These are phyloP conservation scores for Nycteola revayana DNA, from an alignment of 2,888 invertebrate species.

Conservation along the genomic window DNA sequence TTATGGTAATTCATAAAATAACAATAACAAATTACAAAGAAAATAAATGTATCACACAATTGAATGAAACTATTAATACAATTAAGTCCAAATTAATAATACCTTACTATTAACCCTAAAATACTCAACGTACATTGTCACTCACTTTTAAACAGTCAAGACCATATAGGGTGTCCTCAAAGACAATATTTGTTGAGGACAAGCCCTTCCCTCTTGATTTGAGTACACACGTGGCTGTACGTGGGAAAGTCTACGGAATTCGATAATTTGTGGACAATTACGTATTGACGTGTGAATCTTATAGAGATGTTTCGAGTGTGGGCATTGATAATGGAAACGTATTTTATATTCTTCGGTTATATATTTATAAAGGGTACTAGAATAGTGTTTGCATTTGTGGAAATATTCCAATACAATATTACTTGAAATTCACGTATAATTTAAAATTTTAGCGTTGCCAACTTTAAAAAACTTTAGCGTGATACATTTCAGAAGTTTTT, in stretches of 20 bases:
- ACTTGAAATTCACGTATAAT: no score
- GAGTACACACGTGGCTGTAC: slow-evolving; percentile 60
- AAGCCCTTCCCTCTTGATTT: slow-evolving; percentile 51
- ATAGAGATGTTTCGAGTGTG: slow-evolving; percentile 11
- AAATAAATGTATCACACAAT: slow-evolving; percentile 1
- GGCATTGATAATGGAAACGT: no score
- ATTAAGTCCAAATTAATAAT: slow-evolving; percentile 23
- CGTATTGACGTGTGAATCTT: slow-evolving; percentile 49
- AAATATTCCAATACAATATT: no score
- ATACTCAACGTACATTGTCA: slow-evolving; percentile 28
- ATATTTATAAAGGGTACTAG: no score
- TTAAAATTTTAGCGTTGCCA: no score
- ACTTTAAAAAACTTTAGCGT: no score
- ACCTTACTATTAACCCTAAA: slow-evolving; percentile 17
- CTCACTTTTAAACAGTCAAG: slow-evolving; percentile 65
- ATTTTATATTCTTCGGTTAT: no score
- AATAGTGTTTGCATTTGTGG: no score
- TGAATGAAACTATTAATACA: slow-evolving; percentile 22
- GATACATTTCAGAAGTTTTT: no score
- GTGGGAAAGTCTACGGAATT: slow-evolving; percentile 64
- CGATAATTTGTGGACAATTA: slow-evolving; percentile 63
- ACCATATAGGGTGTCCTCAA: slow-evolving; percentile 67
- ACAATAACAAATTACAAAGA: no score
- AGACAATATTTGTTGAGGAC: slow-evolving; percentile 79
- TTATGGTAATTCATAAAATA: no score